Base-by-base conservation (phyloP, 2,797 vertebrate genomes). In the Neosilurus hyrtlii region DNA sequence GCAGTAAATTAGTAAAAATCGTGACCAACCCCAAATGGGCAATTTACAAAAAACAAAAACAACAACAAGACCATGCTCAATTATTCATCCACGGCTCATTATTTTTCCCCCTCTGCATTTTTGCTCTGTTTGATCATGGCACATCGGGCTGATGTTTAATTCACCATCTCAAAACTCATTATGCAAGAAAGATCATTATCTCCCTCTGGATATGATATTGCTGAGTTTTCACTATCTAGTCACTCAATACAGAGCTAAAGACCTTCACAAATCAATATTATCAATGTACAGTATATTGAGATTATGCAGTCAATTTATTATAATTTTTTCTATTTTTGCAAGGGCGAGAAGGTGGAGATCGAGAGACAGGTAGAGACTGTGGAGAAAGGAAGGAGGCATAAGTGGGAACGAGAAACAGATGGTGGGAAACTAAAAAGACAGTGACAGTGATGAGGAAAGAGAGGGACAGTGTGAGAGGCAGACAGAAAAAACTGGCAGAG, bases 11-110 rank as follows among this genome's bases (percentile, higher is more conserved):
- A 88, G 87, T 84, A 89, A 89, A 83, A 79, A 89, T 84, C 89
- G 80, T 87, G 89, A 91, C 91, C 88, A 89, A 89, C 88, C 87
- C 89, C 90, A 76, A 90, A 85, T 85, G 90, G 91, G 89, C 87
- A 18, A 88, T 89, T 91, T 90, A 80, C 88, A 89, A 91, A 91
- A 91, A 2, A 62, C 20, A 24, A 62, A n/a, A 24, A 26, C n/a
- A 59, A 76, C 89, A 91, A 91, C 84, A 89, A 89, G 87, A 88
- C 87, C 83, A 83, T 86, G 85, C 86, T 89, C 79, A 87, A 85
- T 86, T 82, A 86, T 88, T 91, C 87, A 88, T 90, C 90, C 90
- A 82, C 61, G 54, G 80, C 84, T 89, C 82, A 67, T 86, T 86
- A 75, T 86, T 82, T 76, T 56, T 71, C 62, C 74, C 86, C 79